phyloP scores from a whole-genome alignment of 2,888 invertebrate species.

The Aspidiotus rigidus region DNA sequence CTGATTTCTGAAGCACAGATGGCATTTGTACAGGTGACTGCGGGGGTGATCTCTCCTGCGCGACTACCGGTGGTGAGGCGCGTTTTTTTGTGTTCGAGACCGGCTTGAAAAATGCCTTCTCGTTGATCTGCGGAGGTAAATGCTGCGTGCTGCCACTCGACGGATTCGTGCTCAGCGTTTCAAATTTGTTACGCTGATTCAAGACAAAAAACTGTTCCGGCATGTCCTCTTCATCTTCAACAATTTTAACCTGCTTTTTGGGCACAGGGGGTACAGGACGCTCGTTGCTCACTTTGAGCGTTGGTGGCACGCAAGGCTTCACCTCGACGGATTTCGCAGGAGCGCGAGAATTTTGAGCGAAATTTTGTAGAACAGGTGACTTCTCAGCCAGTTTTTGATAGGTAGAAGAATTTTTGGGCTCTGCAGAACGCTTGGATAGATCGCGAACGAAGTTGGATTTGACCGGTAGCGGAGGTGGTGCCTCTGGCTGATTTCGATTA shows the following conservation, averaged over 20 bases:
- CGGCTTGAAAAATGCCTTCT: constrained; percentile 27
- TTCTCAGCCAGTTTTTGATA: constrained; percentile 27
- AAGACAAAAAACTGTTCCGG: constrained; percentile 26
- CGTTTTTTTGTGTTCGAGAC: constrained; percentile 38
- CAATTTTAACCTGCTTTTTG: constrained; percentile 10
- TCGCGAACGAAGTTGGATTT: background rate
- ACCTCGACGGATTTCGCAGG: background rate
- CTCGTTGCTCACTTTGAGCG: background rate
- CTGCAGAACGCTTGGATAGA: background rate
- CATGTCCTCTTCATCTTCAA: constrained; percentile 19
- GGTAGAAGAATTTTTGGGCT: constrained; percentile 9
- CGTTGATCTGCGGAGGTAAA: constrained; percentile 13
- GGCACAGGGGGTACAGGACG: background rate
- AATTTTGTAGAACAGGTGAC: constrained; percentile 22
- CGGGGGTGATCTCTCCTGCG: constrained; percentile 34
- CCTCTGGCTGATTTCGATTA: background rate
- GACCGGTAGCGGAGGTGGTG: background rate
- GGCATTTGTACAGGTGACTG: constrained; percentile 36
- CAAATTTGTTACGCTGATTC: constrained; percentile 24
- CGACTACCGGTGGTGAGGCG: constrained; percentile 32
- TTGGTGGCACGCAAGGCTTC: background rate
- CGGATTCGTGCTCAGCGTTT: background rate
- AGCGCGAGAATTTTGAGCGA: constrained; percentile 8
- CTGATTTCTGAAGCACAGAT: constrained; percentile 55
- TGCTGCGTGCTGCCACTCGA: background rate